A percentile compares a stretch with the other conserved stretches of the same genome.
These are phyloP conservation scores for Colletes gigas DNA, from an alignment of 1,140 invertebrate species.

Conservation along the genomic window DNA sequence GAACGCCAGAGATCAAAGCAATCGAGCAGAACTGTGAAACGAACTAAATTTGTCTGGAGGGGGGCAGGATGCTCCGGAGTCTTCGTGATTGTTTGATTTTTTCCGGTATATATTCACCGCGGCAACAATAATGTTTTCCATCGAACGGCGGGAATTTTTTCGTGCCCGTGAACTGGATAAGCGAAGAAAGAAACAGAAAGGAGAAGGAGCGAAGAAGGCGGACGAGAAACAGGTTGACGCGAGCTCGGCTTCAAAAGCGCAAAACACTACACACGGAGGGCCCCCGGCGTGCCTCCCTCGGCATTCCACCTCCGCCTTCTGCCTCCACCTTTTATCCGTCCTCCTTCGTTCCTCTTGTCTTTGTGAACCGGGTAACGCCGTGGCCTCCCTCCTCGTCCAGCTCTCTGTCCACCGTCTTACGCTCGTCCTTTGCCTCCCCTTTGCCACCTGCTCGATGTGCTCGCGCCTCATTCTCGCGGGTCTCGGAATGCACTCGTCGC, in stretches of 20 bases:
- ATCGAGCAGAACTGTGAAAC: no score
- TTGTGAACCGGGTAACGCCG: slow-evolving; percentile 45
- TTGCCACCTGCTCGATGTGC: slow-evolving; percentile 51
- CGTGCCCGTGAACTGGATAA: slow-evolving; percentile 1
- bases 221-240: slow-evolving; percentile 54
- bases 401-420: slow-evolving; percentile 38
- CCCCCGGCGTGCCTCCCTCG: slow-evolving; percentile 28
- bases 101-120: neutral
- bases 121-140: slow-evolving; percentile 21
- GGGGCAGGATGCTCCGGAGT: no score
- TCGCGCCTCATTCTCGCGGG: slow-evolving; percentile 55
- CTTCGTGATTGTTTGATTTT: no score
- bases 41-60: no score
- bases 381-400: slow-evolving; percentile 36
- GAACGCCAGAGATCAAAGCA: no score
- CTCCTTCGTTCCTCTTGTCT: slow-evolving; percentile 33
- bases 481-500: slow-evolving; percentile 53
- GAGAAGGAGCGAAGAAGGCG: neutral
- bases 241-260: slow-evolving; percentile 53
- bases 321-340: slow-evolving; percentile 31
- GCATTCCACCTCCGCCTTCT: slow-evolving; percentile 36
- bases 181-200: slow-evolving; percentile 16
- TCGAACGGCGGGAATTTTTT: slow-evolving; percentile 16
- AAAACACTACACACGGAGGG: slow-evolving; percentile 43
- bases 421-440: slow-evolving; percentile 50